Evolutionary conservation across 2,888 invertebrate species (phyloP).

Genomic region (Calameuta idolon): DNA sequence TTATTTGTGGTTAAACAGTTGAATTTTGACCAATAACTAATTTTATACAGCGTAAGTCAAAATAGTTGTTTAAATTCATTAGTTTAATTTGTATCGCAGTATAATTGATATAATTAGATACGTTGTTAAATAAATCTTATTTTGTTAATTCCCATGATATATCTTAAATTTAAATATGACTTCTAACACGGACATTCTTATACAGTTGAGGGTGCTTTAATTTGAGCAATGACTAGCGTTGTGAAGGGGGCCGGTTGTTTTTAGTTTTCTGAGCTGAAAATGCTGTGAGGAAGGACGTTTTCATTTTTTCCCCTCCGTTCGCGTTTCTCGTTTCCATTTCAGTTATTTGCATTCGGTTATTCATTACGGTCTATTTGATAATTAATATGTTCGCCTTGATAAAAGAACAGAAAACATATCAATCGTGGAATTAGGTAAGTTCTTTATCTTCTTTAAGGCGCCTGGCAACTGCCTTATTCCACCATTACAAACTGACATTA

Average conservation of each 20-base stretch:
- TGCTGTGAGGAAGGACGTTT: conserved; percentile 43
- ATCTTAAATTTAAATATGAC: background rate
- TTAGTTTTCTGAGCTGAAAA: conserved; percentile 43
- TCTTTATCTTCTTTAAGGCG: background rate
- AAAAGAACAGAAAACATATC: conserved; percentile 4
- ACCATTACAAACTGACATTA: background rate
- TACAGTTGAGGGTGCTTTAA: background rate
- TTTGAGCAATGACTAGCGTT: conserved; percentile 7
- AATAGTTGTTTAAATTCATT: background rate
- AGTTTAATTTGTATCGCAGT: background rate
- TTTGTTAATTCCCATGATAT: background rate
- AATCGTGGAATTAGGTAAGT: conserved; percentile 3
- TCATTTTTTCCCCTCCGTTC: conserved; percentile 39
- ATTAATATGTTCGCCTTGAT: conserved; percentile 21
- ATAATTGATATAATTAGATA: background rate
- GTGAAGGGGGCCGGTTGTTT: conserved; percentile 30
- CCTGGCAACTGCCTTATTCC: background rate
- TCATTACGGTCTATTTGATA: conserved; percentile 25
- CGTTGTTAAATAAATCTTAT: background rate
- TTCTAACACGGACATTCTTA: background rate
- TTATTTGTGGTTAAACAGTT: background rate
- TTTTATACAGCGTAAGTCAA: background rate
- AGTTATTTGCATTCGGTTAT: conserved; percentile 40
- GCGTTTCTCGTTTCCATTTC: conserved; percentile 46
- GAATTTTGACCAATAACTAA: background rate